Conservation (phyloP, 2,888 invertebrate genomes). For the Lasioglossum lativentre region DNA sequence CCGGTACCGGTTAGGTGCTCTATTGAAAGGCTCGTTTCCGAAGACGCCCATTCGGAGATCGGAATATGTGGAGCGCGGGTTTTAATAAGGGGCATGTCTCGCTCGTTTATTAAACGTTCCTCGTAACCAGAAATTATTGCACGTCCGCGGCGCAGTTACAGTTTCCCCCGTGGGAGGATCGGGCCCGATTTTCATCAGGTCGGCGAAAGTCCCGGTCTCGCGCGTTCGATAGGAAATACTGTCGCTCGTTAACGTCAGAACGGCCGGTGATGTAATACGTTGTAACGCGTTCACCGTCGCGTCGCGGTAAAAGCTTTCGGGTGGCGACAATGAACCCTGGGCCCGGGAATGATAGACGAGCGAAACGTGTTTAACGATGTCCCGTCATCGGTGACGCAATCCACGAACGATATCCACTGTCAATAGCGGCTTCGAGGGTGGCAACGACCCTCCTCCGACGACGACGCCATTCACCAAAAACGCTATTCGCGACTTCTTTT, state of each 20-base stretch:
- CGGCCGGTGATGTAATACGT: conserved; percentile 56
- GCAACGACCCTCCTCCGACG: not conserved
- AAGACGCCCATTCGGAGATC: conserved; percentile 6
- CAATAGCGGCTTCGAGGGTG: conserved; percentile 33
- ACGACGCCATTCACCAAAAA: conserved; percentile 14
- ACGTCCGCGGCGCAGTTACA: conserved; percentile 1
- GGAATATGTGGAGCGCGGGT: not conserved
- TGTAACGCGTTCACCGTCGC: conserved; percentile 48
- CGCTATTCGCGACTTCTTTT: conserved; percentile 31
- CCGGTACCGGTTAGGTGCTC: not conserved
- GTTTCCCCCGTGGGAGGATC: conserved; percentile 20
- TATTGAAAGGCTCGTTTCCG: not conserved
- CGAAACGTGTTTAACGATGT: conserved; percentile 47
- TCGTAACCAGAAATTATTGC: conserved; percentile 23
- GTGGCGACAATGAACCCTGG: conserved; percentile 44
- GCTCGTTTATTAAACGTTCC: not conserved
- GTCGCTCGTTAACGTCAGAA: conserved; percentile 55
- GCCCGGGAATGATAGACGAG: conserved; percentile 53
- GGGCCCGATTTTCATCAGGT: conserved; percentile 17
- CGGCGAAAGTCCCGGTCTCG: conserved; percentile 11
- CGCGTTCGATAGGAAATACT: conserved; percentile 33
- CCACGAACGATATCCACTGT: conserved; percentile 39
- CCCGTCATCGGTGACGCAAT: conserved; percentile 43
- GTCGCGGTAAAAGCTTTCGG: conserved; percentile 58
- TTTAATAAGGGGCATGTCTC: conserved; percentile 9